These are phyloP conservation scores for Vesta saturnalis DNA, from an alignment of 2,888 invertebrate species.

Conservation along the genomic window DNA sequence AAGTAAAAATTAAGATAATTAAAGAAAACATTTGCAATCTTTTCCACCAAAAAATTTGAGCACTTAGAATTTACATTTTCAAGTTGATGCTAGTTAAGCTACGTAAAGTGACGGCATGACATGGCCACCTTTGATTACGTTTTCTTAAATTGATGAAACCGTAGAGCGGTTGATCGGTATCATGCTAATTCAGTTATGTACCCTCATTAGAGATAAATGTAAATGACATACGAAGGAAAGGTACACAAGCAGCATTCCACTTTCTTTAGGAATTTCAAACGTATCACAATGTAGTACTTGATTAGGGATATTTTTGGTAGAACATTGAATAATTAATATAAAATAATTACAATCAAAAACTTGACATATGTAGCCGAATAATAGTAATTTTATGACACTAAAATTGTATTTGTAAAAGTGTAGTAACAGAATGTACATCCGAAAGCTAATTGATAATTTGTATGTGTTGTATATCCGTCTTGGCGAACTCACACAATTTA, in stretches of 20 bases:
- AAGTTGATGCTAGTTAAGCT: conserved; percentile 29
- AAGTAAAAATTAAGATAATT: background rate
- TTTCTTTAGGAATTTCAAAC: conserved; percentile 30
- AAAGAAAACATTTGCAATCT: background rate
- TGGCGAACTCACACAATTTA: conserved; percentile 58
- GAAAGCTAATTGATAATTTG: conserved; percentile 61
- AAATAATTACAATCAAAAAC: no score
- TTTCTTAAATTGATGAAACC: conserved; percentile 45
- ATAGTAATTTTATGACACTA: background rate
- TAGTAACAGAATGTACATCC: conserved; percentile 43
- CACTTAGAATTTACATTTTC: conserved; percentile 22
- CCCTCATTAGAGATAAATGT: conserved; percentile 56
- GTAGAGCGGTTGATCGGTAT: conserved; percentile 49
- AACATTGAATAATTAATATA: no score
- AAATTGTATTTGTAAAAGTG: conserved; percentile 36
- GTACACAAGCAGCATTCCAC: conserved; percentile 35
- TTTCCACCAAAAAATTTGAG: background rate
- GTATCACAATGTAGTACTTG: conserved; percentile 19
- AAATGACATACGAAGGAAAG: conserved; percentile 46
- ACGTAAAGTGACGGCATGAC: conserved; percentile 42
- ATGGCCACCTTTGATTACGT: conserved; percentile 46
- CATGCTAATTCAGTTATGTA: conserved; percentile 53
- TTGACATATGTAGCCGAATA: no score
- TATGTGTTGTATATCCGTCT: conserved; percentile 58
- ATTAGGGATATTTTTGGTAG: no score